A percentile compares a stretch with the other conserved stretches of the same genome.
Conservation (phyloP, 2,888 invertebrate species). For the Ennomos quercinarius region DNA sequence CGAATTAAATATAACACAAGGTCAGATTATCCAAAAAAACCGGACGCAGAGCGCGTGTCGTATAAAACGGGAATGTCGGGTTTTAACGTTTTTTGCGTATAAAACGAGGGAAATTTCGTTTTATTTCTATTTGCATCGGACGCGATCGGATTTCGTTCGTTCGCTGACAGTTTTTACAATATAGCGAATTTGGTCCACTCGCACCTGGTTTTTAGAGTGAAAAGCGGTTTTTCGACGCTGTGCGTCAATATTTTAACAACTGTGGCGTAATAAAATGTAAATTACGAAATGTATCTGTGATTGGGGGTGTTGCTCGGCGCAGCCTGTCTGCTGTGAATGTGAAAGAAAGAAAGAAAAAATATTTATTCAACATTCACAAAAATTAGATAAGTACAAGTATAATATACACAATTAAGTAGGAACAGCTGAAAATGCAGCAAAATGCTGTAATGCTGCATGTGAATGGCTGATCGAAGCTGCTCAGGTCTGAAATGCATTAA, state of each 20-base stretch:
- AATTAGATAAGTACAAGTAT: too few species aligned
- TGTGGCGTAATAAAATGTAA: constrained; percentile 17
- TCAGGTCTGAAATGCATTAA: too few species aligned
- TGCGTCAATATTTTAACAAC: constrained; percentile 30
- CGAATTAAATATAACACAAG: constrained; percentile 19
- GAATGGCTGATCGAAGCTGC: background rate
- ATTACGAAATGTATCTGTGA: constrained; percentile 25
- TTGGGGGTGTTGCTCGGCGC: background rate
- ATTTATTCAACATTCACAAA: too few species aligned
- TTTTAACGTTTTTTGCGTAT: constrained; percentile 47
- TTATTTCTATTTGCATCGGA: constrained; percentile 49
- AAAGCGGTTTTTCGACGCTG: constrained; percentile 46
- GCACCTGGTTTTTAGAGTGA: constrained; percentile 46
- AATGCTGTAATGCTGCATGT: too few species aligned
- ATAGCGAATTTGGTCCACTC: constrained; percentile 47
- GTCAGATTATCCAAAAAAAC: constrained; percentile 20
- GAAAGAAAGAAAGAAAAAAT: too few species aligned
- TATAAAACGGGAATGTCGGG: constrained; percentile 38
- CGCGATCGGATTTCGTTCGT: constrained; percentile 55
- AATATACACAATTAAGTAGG: too few species aligned
- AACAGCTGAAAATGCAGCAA: too few species aligned
- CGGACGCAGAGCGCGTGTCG: constrained; percentile 23
- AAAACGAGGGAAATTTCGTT: constrained; percentile 43
- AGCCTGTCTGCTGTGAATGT: background rate
- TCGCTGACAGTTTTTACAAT: constrained; percentile 50